A percentile compares a stretch with the other conserved stretches of the same genome.
These are phyloP conservation scores for Neuroterus valhalla DNA, from an alignment of 1,140 invertebrate genomes.

Conservation along the genomic window DNA sequence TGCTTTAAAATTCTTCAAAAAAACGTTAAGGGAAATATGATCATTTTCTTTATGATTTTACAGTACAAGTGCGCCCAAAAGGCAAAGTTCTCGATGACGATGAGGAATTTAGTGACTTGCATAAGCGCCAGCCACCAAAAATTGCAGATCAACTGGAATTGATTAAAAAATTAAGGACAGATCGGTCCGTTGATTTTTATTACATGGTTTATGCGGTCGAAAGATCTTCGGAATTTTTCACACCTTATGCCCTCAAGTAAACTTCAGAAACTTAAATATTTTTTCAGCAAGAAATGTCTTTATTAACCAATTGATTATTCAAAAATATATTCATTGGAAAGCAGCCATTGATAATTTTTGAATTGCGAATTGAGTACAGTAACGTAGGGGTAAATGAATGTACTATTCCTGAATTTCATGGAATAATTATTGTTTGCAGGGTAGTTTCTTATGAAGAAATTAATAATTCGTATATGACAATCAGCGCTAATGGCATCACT, in stretches of 20 bases:
- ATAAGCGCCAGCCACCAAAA: constrained; percentile 60
- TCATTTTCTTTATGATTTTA: constrained; percentile 18
- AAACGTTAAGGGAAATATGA: background rate
- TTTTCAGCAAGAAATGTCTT: background rate
- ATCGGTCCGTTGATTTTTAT: constrained; percentile 77
- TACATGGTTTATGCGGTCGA: constrained; percentile 83
- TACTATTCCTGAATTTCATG: no score
- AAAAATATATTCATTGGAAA: no score
- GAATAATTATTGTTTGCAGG: constrained; percentile 70
- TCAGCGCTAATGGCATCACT: constrained; percentile 82
- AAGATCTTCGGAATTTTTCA: constrained; percentile 81
- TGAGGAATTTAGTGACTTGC: background rate
- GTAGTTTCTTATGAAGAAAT: constrained; percentile 80
- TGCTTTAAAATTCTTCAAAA: background rate
- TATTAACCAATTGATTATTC: background rate
- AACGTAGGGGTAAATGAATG: no score
- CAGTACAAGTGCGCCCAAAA: constrained; percentile 43
- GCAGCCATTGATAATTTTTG: no score
- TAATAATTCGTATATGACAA: constrained; percentile 80
- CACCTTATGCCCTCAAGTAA: constrained; percentile 77
- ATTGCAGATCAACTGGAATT: constrained; percentile 75
- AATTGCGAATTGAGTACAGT: no score
- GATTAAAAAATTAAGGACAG: constrained; percentile 73
- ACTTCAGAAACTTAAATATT: background rate
- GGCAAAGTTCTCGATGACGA: constrained; percentile 40